A percentile compares a stretch with the other conserved stretches of the same genome.
phyloP scores from a whole-genome alignment of 2,113 vertebrate species.

The Callaeas wilsoni region DNA sequence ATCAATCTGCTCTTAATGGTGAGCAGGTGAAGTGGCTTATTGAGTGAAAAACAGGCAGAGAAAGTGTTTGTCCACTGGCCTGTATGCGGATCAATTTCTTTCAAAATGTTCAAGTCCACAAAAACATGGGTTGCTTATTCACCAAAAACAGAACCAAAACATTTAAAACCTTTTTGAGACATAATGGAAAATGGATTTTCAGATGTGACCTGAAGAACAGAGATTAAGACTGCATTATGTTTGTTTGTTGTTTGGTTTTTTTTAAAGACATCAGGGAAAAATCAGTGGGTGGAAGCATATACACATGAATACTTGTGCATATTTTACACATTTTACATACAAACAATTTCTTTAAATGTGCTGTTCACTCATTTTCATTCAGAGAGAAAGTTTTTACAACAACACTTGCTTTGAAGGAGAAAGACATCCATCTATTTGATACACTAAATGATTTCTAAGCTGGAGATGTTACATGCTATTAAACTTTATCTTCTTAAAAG shows the following conservation, averaged over 20 bases:
- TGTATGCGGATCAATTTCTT: not conserved
- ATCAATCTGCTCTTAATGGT: not conserved
- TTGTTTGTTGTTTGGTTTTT: fast-evolving
- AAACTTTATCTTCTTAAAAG: not conserved
- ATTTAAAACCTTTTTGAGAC: not conserved
- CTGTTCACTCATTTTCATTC: not conserved
- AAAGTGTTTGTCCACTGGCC: not conserved
- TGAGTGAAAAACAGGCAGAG: not conserved
- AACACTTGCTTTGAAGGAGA: not conserved
- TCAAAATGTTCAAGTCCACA: not conserved
- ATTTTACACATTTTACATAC: not conserved
- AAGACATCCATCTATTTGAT: not conserved
- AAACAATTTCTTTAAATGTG: not conserved
- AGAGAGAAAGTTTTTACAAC: not conserved
- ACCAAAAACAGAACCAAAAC: not conserved
- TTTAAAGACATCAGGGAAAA: not conserved
- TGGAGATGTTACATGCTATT: not conserved
- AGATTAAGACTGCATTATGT: not conserved
- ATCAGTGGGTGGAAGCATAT: fast-evolving
- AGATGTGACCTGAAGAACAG: not conserved
- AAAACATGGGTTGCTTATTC: not conserved
- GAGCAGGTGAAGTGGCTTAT: not conserved
- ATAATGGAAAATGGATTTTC: not conserved
- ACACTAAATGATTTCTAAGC: not conserved
- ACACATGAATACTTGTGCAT: not conserved